These are phyloP conservation scores for Anthoptus insignis DNA, from an alignment of 2,888 invertebrate genomes.

Conservation along the genomic window DNA sequence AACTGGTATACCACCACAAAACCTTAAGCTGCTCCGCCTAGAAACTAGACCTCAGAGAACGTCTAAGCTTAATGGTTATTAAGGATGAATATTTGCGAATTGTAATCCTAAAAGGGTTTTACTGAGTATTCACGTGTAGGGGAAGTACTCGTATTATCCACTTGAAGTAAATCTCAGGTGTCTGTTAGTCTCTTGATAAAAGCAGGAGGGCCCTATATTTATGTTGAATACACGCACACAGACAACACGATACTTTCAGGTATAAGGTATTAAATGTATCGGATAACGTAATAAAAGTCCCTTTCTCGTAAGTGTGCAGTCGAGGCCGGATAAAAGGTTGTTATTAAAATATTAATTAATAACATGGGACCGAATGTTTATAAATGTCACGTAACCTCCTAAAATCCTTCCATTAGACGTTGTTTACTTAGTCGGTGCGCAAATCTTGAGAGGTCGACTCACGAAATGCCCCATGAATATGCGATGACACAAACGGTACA, in stretches of 20 bases:
- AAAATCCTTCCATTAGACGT: conserved; percentile 83
- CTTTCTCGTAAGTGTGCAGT: conserved; percentile 43
- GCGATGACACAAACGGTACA: conserved; percentile 86
- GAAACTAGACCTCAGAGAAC: not conserved
- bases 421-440: conserved; percentile 83
- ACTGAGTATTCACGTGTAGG: not conserved
- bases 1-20: no score
- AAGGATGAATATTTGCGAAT: conserved; percentile 4
- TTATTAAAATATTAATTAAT: conserved; percentile 62
- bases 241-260: not conserved
- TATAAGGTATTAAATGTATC: not conserved
- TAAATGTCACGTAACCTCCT: conserved; percentile 75
- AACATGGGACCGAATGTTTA: conserved; percentile 68
- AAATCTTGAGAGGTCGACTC: conserved; percentile 84
- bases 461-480: conserved; percentile 86
- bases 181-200: not conserved
- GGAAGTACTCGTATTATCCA: not conserved
- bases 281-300: conserved; percentile 8
- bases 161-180: not conserved
- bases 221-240: not conserved
- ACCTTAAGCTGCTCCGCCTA: not conserved
- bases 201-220: not conserved
- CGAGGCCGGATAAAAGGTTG: conserved; percentile 36
- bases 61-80: not conserved
- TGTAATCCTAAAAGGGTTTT: not conserved